Percentiles rank a stretch among this genome's conserved stretches.
Evolutionary conservation across 2,888 invertebrate species (phyloP).

Genomic region (Biston stratarius): DNA sequence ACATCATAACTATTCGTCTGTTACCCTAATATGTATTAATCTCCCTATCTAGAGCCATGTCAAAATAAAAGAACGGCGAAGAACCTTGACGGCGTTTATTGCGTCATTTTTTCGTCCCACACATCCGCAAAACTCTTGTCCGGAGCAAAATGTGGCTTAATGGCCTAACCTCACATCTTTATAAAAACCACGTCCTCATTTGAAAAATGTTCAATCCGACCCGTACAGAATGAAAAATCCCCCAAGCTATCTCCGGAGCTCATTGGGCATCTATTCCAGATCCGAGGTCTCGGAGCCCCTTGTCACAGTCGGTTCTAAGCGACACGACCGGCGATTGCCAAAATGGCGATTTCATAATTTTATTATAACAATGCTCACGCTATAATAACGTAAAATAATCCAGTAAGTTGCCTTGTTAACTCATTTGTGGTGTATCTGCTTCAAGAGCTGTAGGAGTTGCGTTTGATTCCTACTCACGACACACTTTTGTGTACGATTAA

Average conservation of each 20-base stretch:
- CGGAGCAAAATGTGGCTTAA: slow-evolving; percentile 20
- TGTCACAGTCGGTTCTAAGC: background rate
- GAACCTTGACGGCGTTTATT: slow-evolving; percentile 4
- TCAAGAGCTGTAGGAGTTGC: too few species aligned
- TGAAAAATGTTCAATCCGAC: slow-evolving; percentile 32
- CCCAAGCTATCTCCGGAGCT: slow-evolving; percentile 26
- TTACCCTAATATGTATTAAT: too few species aligned
- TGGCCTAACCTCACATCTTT: slow-evolving; percentile 21
- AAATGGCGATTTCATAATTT: background rate
- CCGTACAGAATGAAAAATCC: slow-evolving; percentile 22
- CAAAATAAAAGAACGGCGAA: slow-evolving; percentile 1
- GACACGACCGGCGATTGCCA: background rate
- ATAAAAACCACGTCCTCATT: slow-evolving; percentile 28
- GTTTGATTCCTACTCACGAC: too few species aligned
- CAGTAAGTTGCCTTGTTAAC: too few species aligned
- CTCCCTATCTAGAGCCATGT: background rate
- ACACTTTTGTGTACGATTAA: too few species aligned
- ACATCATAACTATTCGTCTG: too few species aligned
- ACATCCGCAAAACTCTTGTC: slow-evolving; percentile 9
- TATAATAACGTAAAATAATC: too few species aligned
- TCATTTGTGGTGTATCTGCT: too few species aligned
- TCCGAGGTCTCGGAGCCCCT: background rate
- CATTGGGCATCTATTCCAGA: slow-evolving; percentile 24
- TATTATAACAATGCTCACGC: too few species aligned
- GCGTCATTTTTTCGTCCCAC: slow-evolving; percentile 7